Evolutionary conservation across 2,113 vertebrate species (phyloP).

Genomic region (Herpailurus yagouaroundi): DNA sequence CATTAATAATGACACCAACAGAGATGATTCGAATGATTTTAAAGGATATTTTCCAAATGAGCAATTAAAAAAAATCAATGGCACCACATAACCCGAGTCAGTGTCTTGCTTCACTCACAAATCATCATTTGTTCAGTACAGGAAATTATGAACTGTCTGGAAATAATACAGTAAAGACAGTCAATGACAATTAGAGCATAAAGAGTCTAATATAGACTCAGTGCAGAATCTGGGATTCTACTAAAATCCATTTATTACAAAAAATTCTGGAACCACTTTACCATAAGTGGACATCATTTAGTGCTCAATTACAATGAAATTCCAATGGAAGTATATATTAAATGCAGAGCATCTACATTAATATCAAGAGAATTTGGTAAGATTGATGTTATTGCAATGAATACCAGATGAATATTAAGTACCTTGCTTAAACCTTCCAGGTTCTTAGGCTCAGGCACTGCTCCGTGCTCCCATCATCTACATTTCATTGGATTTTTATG

Average conservation of each 20-base stretch:
- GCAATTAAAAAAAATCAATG: conserved; percentile 80
- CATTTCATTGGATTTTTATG: conserved; percentile 66
- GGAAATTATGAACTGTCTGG: conserved; percentile 79
- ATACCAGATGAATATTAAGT: conserved; percentile 79
- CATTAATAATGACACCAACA: conserved; percentile 32
- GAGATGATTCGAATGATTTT: conserved; percentile 21
- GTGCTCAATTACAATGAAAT: conserved; percentile 82
- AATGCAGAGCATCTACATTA: conserved; percentile 70
- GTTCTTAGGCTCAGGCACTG: conserved; percentile 51
- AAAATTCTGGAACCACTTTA: conserved; percentile 80
- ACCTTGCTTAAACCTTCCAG: conserved; percentile 54
- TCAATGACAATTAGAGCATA: conserved; percentile 78
- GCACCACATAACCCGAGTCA: conserved; percentile 67
- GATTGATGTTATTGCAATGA: conserved; percentile 79
- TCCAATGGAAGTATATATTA: conserved; percentile 81
- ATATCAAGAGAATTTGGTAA: conserved; percentile 70
- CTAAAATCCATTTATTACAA: conserved; percentile 78
- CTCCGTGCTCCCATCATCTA: conserved; percentile 43
- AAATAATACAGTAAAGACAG: conserved; percentile 80
- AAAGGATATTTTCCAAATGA: conserved; percentile 55
- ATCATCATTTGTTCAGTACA: conserved; percentile 79
- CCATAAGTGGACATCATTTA: conserved; percentile 80
- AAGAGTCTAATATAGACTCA: conserved; percentile 69
- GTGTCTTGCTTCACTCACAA: conserved; percentile 68
- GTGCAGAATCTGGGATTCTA: conserved; percentile 61